Conservation (phyloP, 64 coral and sea anemone genomes). For the Actinia tenebrosa region DNA sequence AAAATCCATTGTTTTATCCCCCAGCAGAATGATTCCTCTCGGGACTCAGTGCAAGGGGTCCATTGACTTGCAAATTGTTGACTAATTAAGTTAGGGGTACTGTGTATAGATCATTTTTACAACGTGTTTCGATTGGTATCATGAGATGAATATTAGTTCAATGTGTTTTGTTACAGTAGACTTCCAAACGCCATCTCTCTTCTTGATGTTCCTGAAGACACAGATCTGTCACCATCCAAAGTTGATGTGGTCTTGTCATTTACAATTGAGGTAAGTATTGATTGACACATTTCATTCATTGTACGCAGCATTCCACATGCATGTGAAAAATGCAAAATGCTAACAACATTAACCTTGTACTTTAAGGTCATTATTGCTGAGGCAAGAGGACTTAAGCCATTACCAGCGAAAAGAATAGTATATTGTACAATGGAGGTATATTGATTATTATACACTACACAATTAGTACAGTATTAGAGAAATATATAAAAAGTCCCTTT, state of each 20-base stretch:
- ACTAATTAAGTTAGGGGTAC: too few species aligned
- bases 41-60: too few species aligned
- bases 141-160: too few species aligned
- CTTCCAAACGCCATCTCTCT: constrained; percentile 72
- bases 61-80: too few species aligned
- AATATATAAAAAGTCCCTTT: neutral
- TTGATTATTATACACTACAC: neutral
- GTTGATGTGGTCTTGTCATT: constrained; percentile 95
- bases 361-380: constrained; percentile 72
- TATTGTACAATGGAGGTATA: constrained; percentile 99
- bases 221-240: constrained; percentile 62
- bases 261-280: constrained; percentile 78
- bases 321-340: too few species aligned
- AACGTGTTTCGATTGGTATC: too few species aligned
- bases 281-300: too few species aligned
- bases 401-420: constrained; percentile 77
- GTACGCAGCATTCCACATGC: too few species aligned
- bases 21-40: too few species aligned
- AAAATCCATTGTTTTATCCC: too few species aligned
- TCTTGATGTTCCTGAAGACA: constrained; percentile 62
- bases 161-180: constrained; percentile 19
- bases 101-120: too few species aligned
- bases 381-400: constrained; percentile 76
- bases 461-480: neutral
- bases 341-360: neutral